A percentile compares a stretch with the other conserved stretches of the same genome.
phyloP scores from a whole-genome alignment of 2,113 vertebrate species.

The Agelaius tricolor region DNA sequence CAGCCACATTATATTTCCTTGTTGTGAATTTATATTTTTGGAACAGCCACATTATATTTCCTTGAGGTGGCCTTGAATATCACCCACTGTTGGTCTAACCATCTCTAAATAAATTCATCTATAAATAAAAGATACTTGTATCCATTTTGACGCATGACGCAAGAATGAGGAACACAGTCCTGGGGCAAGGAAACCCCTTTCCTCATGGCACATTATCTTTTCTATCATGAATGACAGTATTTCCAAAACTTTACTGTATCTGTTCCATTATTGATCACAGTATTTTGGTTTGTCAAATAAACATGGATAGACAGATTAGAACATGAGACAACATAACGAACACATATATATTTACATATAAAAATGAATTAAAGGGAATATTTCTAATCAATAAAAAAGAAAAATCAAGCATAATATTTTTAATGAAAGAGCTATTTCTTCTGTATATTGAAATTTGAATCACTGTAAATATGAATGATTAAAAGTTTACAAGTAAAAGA shows the following conservation, averaged over 20 bases:
- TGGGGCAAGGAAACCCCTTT: neutral
- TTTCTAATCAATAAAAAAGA: conserved; percentile 47
- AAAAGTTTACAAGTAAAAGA: conserved; percentile 65
- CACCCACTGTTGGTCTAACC: neutral
- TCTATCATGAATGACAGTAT: conserved; percentile 5
- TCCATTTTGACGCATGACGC: neutral
- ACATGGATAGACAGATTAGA: neutral
- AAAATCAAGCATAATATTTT: conserved; percentile 61
- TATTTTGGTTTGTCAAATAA: conserved; percentile 57
- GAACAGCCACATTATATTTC: conserved; percentile 12
- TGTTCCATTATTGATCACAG: conserved; percentile 26
- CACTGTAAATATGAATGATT: conserved; percentile 51
- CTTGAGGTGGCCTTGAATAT: neutral
- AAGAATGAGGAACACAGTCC: neutral
- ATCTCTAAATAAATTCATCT: neutral
- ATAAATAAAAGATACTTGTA: neutral
- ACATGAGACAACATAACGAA: neutral
- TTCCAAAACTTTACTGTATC: conserved; percentile 27
- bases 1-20: conserved; percentile 10
- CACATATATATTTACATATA: neutral
- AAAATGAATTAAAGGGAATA: neutral
- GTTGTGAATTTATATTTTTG: neutral
- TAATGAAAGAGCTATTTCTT: conserved; percentile 40
- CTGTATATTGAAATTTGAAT: conserved; percentile 64
- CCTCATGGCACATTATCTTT: conserved; percentile 35